Percentiles rank a stretch among this genome's conserved stretches.
Conservation (phyloP, 64 coral and sea anemone genomes). For the Cladopsammia gracilis region DNA sequence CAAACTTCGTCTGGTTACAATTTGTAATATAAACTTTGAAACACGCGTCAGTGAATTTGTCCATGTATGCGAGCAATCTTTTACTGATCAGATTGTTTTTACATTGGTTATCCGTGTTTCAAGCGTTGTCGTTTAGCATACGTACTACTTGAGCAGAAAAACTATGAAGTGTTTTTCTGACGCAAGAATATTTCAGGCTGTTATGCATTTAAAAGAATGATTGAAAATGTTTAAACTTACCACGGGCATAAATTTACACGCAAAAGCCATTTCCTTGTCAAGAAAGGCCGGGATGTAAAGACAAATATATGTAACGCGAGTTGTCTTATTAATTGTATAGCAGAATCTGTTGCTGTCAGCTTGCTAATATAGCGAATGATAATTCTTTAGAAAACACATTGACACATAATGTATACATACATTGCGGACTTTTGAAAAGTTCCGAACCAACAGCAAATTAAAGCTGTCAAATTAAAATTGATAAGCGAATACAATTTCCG, state of each 20-base stretch:
- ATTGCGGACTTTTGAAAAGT: conserved; percentile 19
- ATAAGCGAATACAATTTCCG: conserved; percentile 35
- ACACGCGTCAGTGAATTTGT: conserved; percentile 2
- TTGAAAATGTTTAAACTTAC: neutral
- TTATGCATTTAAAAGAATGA: neutral
- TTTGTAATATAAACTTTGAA: conserved; percentile 18
- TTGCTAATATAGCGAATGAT: neutral
- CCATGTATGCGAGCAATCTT: neutral
- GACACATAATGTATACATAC: conserved; percentile 15
- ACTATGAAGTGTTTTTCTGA: neutral
- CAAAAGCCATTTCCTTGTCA: conserved; percentile 9
- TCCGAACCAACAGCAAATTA: conserved; percentile 43
- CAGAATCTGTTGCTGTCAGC: neutral
- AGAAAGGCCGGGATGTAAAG: neutral
- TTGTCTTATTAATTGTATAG: neutral
- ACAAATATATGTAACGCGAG: neutral
- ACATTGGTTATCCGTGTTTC: neutral
- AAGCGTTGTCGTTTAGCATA: too few relatives aligned
- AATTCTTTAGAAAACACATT: conserved; percentile 19
- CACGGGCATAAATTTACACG: conserved; percentile 53
- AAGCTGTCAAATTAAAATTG: conserved; percentile 60
- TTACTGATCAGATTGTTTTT: neutral
- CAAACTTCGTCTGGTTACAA: conserved; percentile 13
- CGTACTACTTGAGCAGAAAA: neutral
- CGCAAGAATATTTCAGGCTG: neutral